Evolutionary conservation across 2,797 vertebrate genomes (phyloP).

Genomic region (Dendrocincla fuliginosa): DNA sequence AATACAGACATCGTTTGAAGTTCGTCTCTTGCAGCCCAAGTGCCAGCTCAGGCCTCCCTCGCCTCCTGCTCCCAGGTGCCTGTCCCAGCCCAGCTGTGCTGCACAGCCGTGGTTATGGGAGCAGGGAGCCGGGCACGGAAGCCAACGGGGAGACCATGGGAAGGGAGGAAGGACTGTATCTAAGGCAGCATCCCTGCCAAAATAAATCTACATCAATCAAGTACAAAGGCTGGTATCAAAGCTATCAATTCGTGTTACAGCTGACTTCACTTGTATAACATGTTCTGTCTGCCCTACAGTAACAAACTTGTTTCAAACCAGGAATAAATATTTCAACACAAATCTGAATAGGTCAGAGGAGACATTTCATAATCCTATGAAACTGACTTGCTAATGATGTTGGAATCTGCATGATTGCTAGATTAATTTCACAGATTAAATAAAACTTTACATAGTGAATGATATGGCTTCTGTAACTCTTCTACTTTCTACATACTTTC

Average conservation of each 20-base stretch:
- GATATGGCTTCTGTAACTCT: neutral
- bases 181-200: neutral
- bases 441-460: neutral
- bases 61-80: constrained; percentile 32
- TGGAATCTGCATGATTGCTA: neutral
- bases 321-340: constrained; percentile 34
- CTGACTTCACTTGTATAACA: constrained; percentile 22
- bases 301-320: constrained; percentile 26
- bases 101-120: neutral
- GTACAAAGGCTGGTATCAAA: constrained; percentile 11
- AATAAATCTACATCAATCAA: neutral
- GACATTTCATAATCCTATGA: neutral
- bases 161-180: neutral
- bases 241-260: constrained; percentile 1
- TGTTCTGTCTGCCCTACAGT: constrained; percentile 31
- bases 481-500: neutral
- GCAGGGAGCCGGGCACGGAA: neutral
- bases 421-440: neutral
- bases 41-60: constrained; percentile 1
- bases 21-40: neutral
- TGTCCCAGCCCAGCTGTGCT: neutral
- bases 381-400: neutral
- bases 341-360: constrained; percentile 26
- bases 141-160: neutral
- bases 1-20: constrained; percentile 37